A percentile compares a stretch with the other conserved stretches of the same genome.
Conservation (phyloP, 2,113 vertebrate species). For the Chaetodon auriga region DNA sequence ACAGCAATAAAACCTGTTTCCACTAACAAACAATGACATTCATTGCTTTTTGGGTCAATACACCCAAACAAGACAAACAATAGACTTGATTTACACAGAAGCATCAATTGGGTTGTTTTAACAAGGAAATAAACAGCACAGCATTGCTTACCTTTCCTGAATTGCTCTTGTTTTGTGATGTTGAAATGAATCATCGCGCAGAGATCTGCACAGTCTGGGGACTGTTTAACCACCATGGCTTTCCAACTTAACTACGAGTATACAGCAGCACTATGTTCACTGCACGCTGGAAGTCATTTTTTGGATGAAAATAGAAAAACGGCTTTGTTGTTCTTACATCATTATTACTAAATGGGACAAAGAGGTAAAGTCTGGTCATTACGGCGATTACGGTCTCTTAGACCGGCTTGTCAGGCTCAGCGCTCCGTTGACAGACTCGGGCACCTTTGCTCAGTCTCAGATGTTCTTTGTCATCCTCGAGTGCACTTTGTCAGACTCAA, state of each 20-base stretch:
- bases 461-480: background rate
- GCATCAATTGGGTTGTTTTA: background rate
- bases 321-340: background rate
- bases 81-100: conserved; percentile 36
- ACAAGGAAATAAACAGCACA: conserved; percentile 1
- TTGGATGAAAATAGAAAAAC: background rate
- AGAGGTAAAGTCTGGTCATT: background rate
- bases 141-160: conserved; percentile 7
- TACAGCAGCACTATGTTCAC: background rate
- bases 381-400: background rate
- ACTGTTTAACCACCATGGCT: background rate
- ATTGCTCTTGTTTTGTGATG: background rate
- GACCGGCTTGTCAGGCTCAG: background rate
- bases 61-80: conserved; percentile 28
- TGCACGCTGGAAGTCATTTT: background rate
- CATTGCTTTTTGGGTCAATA: conserved; percentile 27
- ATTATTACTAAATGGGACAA: background rate
- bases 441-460: background rate
- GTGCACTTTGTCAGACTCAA: background rate
- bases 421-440: background rate
- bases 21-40: conserved; percentile 26
- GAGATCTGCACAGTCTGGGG: background rate
- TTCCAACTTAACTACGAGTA: background rate
- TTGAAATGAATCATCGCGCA: background rate
- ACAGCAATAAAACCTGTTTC: background rate